phyloP scores from a whole-genome alignment of 2,797 vertebrate genomes.

The Paedocypris micromegethes region DNA sequence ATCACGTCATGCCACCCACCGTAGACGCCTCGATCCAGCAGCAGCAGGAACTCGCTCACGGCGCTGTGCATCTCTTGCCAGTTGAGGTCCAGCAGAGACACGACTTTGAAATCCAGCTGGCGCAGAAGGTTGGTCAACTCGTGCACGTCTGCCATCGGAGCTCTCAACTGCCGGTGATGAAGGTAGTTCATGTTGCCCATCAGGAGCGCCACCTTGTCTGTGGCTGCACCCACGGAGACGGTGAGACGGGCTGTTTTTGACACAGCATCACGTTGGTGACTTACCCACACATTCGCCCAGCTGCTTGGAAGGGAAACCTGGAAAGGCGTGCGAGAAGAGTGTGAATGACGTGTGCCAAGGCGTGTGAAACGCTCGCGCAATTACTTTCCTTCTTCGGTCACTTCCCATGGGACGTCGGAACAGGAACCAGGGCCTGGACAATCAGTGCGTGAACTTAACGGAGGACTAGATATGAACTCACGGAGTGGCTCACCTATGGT shows the following conservation, averaged over 20 bases:
- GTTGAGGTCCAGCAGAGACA: constrained; percentile 80
- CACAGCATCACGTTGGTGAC: background rate
- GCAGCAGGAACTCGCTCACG: constrained; percentile 77
- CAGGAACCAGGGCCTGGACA: constrained; percentile 50
- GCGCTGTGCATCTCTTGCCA: constrained; percentile 82
- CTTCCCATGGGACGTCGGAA: constrained; percentile 58
- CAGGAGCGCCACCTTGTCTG: constrained; percentile 85
- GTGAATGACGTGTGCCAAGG: constrained; percentile 1
- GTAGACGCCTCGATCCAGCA: constrained; percentile 80
- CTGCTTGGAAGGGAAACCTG: constrained; percentile 27
- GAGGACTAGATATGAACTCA: too few relatives aligned
- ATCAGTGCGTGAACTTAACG: background rate
- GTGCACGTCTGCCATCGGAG: constrained; percentile 79
- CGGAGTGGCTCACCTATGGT: constrained; percentile 66
- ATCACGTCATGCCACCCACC: constrained; percentile 57
- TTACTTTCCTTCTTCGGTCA: constrained; percentile 42
- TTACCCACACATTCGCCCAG: constrained; percentile 48
- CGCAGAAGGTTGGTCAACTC: constrained; percentile 72
- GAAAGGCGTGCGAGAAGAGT: constrained; percentile 14
- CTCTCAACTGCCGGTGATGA: constrained; percentile 72
- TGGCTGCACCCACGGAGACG: constrained; percentile 60
- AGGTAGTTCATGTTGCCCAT: constrained; percentile 84
- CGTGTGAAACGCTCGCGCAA: background rate
- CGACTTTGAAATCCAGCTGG: constrained; percentile 85
- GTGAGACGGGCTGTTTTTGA: background rate